Percentiles rank a stretch among this genome's conserved stretches.
Conservation (phyloP, 2,888 invertebrate genomes). For the Phortica magna region DNA sequence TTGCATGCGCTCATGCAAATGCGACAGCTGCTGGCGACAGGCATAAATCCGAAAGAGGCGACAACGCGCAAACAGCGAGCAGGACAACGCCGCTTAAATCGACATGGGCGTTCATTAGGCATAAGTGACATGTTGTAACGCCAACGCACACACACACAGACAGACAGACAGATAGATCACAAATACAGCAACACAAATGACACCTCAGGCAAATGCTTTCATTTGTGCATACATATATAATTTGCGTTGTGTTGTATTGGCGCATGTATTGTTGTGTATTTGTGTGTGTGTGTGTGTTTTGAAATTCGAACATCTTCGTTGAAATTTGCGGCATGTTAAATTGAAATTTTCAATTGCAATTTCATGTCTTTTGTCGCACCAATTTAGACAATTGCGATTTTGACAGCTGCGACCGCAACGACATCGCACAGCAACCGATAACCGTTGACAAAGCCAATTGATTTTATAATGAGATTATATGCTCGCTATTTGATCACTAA, state of each 20-base stretch:
- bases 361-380: slow-evolving; percentile 22
- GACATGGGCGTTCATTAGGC: slow-evolving; percentile 1
- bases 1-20: not conserved
- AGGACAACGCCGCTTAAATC: not conserved
- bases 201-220: not conserved
- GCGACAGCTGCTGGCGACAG: not conserved
- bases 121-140: slow-evolving; percentile 3
- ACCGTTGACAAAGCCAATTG: not conserved
- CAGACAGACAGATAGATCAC: slow-evolving; percentile 3
- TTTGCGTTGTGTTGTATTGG: not conserved
- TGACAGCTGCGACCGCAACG: not conserved
- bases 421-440: not conserved
- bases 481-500: not conserved
- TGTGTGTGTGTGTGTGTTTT: not conserved
- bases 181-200: not conserved
- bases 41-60: not conserved
- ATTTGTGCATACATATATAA: not conserved
- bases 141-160: not conserved
- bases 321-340: slow-evolving; percentile 13
- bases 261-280: too few relatives aligned
- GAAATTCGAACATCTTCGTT: not conserved
- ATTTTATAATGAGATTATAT: slow-evolving; percentile 16
- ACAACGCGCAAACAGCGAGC: too few relatives aligned
- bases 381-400: slow-evolving; percentile 20
- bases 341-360: slow-evolving; percentile 1